Conservation (phyloP, 2,797 vertebrate genomes). For the Arremon aurantiirostris region DNA sequence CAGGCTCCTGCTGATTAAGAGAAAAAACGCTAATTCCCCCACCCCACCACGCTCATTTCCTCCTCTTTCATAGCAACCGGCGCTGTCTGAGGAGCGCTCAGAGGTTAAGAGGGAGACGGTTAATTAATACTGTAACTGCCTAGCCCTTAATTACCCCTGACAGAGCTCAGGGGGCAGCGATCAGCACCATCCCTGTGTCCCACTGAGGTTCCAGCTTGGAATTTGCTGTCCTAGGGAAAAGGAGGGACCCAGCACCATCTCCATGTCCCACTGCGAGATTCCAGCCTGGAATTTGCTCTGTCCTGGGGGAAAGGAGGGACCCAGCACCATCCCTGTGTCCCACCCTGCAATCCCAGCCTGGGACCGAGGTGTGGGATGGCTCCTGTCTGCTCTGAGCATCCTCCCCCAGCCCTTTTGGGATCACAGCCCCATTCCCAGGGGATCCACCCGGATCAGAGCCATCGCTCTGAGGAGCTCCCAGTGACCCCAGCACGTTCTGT, state of each 20-base stretch:
- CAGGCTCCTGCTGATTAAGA: constrained; percentile 2
- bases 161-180: background rate
- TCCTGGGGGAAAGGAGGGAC: background rate
- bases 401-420: background rate
- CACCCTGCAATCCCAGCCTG: fast-evolving
- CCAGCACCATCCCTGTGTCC: background rate
- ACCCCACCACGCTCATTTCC: background rate
- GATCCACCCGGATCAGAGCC: background rate
- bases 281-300: fast-evolving
- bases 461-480: background rate
- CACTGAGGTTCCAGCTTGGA: background rate
- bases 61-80: constrained; percentile 2
- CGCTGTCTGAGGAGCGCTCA: background rate
- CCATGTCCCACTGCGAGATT: fast-evolving
- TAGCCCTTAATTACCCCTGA: constrained; percentile 37
- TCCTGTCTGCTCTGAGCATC: background rate
- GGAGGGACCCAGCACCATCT: background rate
- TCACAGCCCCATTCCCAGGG: background rate
- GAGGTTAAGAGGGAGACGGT: constrained; percentile 10
- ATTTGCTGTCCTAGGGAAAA: fast-evolving
- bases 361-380: background rate
- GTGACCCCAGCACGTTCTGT: background rate
- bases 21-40: background rate
- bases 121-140: constrained; percentile 33
- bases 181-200: background rate